These are phyloP conservation scores for Drosophila histrio DNA, from an alignment of 2,888 invertebrate species.

Conservation along the genomic window DNA sequence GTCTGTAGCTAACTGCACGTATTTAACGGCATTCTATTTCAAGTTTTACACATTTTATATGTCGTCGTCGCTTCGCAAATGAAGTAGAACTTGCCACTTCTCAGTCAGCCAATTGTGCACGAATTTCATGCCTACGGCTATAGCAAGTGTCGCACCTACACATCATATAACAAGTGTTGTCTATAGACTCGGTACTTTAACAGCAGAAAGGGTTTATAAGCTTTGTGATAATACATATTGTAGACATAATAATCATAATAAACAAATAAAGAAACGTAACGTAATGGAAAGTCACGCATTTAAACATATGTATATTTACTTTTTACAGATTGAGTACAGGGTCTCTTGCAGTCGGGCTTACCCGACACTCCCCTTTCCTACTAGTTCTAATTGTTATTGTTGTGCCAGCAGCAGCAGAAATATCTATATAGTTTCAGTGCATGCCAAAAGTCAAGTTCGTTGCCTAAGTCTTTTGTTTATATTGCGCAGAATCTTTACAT, in stretches of 20 bases:
- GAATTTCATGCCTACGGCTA: slow-evolving; percentile 4
- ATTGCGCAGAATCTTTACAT: neutral
- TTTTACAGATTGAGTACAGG: no score
- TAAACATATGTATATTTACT: no score
- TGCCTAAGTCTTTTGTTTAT: slow-evolving; percentile 69
- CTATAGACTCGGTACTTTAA: no score
- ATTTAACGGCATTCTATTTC: slow-evolving; percentile 75
- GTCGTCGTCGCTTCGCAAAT: slow-evolving; percentile 25
- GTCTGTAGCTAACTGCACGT: slow-evolving; percentile 56
- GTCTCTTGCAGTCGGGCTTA: no score
- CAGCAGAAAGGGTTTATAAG: no score
- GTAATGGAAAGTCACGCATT: no score
- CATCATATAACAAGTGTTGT: neutral
- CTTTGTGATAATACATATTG: no score
- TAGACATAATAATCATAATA: no score
- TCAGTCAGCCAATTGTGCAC: slow-evolving; percentile 39
- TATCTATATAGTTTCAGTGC: neutral
- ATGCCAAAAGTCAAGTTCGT: slow-evolving; percentile 49
- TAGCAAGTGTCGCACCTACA: slow-evolving; percentile 47
- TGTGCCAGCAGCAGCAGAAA: neutral
- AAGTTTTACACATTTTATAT: slow-evolving; percentile 55
- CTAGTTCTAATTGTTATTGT: neutral
- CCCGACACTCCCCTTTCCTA: no score
- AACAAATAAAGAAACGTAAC: no score
- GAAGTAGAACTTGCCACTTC: slow-evolving; percentile 8